phyloP scores from a whole-genome alignment of 2,113 vertebrate species.

The Stomatorhinus ivindoensis region DNA sequence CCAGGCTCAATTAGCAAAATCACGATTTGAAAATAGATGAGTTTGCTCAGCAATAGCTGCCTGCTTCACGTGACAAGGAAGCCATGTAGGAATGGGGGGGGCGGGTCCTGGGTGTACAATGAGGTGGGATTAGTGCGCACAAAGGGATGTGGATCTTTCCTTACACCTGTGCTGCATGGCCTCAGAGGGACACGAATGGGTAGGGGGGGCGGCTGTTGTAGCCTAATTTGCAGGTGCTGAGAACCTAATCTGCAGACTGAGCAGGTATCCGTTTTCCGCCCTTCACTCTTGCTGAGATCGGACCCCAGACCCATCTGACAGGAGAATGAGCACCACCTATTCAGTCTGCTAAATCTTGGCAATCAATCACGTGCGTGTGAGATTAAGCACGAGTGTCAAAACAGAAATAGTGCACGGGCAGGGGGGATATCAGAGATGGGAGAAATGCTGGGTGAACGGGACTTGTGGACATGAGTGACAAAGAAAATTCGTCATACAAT shows the following conservation, averaged over 20 bases:
- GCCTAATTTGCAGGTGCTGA: conserved; percentile 55
- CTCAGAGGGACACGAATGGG: conserved; percentile 44
- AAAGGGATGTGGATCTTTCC: conserved; percentile 56
- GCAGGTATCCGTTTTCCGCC: conserved; percentile 47
- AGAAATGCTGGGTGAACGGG: conserved; percentile 37
- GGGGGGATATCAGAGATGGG: background rate
- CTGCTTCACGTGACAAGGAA: conserved; percentile 54
- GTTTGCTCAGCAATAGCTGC: conserved; percentile 47
- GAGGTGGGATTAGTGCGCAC: conserved; percentile 59
- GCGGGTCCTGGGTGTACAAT: conserved; percentile 37
- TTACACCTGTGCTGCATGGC: conserved; percentile 54
- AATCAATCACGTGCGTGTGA: conserved; percentile 71
- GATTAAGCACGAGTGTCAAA: conserved; percentile 69
- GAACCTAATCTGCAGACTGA: conserved; percentile 57
- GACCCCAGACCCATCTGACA: conserved; percentile 18
- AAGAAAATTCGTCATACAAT: conserved; percentile 7
- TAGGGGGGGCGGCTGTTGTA: conserved; percentile 42
- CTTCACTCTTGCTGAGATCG: conserved; percentile 20
- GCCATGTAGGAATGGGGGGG: conserved; percentile 42
- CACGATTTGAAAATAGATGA: conserved; percentile 59
- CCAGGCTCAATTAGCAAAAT: conserved; percentile 68
- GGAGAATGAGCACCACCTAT: conserved; percentile 8
- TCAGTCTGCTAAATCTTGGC: conserved; percentile 40
- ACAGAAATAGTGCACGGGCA: conserved; percentile 61
- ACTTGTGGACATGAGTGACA: conserved; percentile 33